These are phyloP conservation scores for Syrista parreyssii DNA, from an alignment of 2,888 invertebrate species.

Conservation along the genomic window DNA sequence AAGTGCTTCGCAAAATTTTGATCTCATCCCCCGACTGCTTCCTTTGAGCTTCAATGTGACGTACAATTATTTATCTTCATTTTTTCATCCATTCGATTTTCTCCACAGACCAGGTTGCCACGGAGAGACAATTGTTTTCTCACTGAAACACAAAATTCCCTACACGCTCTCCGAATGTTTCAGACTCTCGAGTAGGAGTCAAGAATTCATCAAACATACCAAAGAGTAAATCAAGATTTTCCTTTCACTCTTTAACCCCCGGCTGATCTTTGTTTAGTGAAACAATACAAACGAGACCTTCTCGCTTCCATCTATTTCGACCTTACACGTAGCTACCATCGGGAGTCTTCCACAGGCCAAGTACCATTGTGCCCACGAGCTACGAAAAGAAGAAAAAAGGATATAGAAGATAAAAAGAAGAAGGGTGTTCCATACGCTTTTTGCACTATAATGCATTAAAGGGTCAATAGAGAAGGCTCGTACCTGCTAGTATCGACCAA, in stretches of 20 bases:
- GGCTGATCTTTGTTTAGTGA: neutral
- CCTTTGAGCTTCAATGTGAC: neutral
- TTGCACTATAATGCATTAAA: neutral
- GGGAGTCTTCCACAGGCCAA: neutral
- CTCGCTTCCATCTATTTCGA: neutral
- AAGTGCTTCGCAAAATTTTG: neutral
- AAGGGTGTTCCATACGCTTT: neutral
- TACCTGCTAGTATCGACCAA: neutral
- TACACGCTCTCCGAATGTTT: neutral
- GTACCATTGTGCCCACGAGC: neutral
- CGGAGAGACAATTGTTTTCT: neutral
- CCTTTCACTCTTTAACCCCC: slow-evolving; percentile 41
- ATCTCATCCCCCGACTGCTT: neutral
- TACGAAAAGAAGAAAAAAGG: neutral
- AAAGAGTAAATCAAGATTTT: slow-evolving; percentile 39
- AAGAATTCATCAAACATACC: slow-evolving; percentile 35
- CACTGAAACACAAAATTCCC: neutral
- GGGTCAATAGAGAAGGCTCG: neutral
- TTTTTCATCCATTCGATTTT: no score
- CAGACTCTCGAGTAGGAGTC: neutral
- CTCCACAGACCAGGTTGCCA: neutral
- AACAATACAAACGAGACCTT: neutral
- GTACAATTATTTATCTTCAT: no score
- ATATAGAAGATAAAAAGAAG: neutral
- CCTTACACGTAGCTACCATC: neutral